Conservation (phyloP, 2,888 invertebrate genomes). For the Watsonalla binaria region DNA sequence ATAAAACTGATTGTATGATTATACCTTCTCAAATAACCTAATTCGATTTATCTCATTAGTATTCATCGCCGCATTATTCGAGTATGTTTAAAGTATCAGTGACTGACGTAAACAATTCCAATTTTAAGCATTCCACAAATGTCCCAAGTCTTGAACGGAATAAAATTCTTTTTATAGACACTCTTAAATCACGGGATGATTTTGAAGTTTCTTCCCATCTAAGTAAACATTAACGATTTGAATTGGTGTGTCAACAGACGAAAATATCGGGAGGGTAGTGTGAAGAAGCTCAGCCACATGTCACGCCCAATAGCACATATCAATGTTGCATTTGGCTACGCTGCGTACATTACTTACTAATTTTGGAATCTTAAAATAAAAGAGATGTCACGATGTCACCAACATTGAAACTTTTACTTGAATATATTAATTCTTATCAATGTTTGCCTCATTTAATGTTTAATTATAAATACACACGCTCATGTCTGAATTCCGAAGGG, state of each 20-base stretch:
- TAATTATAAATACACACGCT: too few species aligned
- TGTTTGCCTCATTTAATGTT: too few species aligned
- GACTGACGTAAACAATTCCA: background rate
- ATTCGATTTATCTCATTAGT: too few species aligned
- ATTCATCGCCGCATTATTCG: too few species aligned
- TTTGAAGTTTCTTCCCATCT: constrained; percentile 68
- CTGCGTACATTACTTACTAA: constrained; percentile 52
- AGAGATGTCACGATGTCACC: constrained; percentile 4
- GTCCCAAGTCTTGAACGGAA: background rate
- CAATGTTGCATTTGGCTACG: constrained; percentile 71
- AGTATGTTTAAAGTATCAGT: background rate
- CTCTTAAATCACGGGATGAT: constrained; percentile 51
- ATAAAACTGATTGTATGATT: background rate
- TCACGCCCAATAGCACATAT: constrained; percentile 70
- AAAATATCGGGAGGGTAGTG: constrained; percentile 62
- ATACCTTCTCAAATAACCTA: background rate
- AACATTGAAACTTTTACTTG: background rate
- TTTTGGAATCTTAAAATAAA: constrained; percentile 57
- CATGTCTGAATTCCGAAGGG: too few species aligned
- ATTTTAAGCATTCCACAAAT: background rate
- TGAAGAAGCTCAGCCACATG: constrained; percentile 50
- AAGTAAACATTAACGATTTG: constrained; percentile 61
- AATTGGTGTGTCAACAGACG: constrained; percentile 34
- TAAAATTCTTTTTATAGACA: constrained; percentile 13
- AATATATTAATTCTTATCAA: too few species aligned